phyloP scores from a whole-genome alignment of 1,140 invertebrate species.

The Ips nitidus region DNA sequence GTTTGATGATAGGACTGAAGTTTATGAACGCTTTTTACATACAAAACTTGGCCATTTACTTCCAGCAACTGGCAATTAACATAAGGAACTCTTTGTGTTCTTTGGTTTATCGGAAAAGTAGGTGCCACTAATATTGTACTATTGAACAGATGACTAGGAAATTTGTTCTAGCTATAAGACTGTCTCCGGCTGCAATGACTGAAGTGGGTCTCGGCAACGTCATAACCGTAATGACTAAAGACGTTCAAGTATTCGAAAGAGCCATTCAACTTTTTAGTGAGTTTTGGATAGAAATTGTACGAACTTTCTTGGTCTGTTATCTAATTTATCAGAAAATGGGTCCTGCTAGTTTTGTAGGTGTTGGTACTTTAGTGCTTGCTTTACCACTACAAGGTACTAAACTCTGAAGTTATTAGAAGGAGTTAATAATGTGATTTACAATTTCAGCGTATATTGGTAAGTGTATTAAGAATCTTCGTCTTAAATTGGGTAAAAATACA shows the following conservation, averaged over 20 bases:
- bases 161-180: conserved; percentile 55
- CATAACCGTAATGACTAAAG: conserved; percentile 90
- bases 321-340: conserved; percentile 78
- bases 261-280: conserved; percentile 71
- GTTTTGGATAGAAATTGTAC: conserved; percentile 78
- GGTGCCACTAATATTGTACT: neutral
- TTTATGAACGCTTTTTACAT: conserved; percentile 53
- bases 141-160: neutral
- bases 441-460: conserved; percentile 38
- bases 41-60: conserved; percentile 77
- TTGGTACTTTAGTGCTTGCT: conserved; percentile 75
- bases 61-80: conserved; percentile 75
- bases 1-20: conserved; percentile 59
- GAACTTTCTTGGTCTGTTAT: conserved; percentile 72
- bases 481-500: conserved; percentile 47
- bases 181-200: conserved; percentile 71
- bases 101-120: conserved; percentile 76
- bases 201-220: conserved; percentile 75
- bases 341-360: conserved; percentile 72
- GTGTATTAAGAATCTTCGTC: conserved; percentile 36
- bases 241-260: conserved; percentile 73
- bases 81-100: conserved; percentile 76
- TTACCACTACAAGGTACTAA: conserved; percentile 77
- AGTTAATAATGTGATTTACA: neutral
- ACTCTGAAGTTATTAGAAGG: neutral